These are phyloP conservation scores for Hartigia nigra DNA, from an alignment of 2,888 invertebrate species.

Conservation along the genomic window DNA sequence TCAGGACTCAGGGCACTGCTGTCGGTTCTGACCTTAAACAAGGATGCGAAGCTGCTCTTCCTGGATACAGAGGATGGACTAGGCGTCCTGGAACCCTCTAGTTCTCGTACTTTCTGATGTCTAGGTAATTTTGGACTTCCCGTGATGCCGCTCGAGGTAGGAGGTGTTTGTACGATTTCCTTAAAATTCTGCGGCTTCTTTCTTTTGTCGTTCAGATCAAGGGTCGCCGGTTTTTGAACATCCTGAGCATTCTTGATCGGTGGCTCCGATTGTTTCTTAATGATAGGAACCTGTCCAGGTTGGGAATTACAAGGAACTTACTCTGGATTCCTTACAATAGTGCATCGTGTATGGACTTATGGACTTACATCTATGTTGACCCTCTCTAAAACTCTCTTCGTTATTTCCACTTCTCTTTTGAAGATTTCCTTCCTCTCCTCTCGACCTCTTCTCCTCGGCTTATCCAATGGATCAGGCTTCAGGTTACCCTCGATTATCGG, in stretches of 20 bases:
- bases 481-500: slow-evolving; percentile 68
- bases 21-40: slow-evolving; percentile 77
- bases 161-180: slow-evolving; percentile 51
- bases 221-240: slow-evolving; percentile 71
- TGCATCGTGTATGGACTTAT: background rate
- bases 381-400: slow-evolving; percentile 60
- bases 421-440: slow-evolving; percentile 64
- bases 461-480: slow-evolving; percentile 81
- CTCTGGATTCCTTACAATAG: background rate
- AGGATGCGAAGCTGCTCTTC: slow-evolving; percentile 84
- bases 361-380: slow-evolving; percentile 60
- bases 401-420: slow-evolving; percentile 62
- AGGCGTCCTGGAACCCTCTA: slow-evolving; percentile 69
- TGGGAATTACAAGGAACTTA: background rate
- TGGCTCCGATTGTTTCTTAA: slow-evolving; percentile 37
- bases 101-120: slow-evolving; percentile 61
- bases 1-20: slow-evolving; percentile 58
- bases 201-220: slow-evolving; percentile 68
- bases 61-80: slow-evolving; percentile 79
- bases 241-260: slow-evolving; percentile 64
- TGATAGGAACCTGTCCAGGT: slow-evolving; percentile 18
- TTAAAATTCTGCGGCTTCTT: slow-evolving; percentile 56
- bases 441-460: slow-evolving; percentile 61
- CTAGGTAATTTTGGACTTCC: slow-evolving; percentile 59
- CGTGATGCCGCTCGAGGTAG: slow-evolving; percentile 42